Evolutionary conservation across 2,888 invertebrate genomes (phyloP).

Genomic region (Drosophila melanocephala): DNA sequence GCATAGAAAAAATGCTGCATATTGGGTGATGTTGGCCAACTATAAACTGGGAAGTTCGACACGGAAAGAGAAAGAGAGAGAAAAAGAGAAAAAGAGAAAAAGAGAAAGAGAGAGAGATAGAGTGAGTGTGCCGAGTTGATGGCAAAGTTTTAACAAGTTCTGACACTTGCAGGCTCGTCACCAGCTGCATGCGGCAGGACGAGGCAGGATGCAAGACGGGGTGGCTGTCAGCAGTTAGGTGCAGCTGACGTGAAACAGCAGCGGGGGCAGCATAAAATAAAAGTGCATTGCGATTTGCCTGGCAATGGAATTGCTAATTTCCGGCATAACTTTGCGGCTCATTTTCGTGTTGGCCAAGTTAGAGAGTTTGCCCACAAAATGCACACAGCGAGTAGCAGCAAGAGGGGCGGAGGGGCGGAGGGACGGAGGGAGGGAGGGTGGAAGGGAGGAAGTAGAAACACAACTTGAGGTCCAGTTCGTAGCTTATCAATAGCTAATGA

Average conservation of each 20-base stretch:
- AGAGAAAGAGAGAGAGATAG: neutral
- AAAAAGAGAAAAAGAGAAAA: neutral
- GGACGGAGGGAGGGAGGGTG: neutral
- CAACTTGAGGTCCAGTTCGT: constrained; percentile 15
- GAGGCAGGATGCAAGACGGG: neutral
- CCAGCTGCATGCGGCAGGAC: neutral
- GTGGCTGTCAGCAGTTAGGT: constrained; percentile 21
- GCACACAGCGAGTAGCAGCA: constrained; percentile 11
- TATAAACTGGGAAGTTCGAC: constrained; percentile 9
- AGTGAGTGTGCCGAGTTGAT: constrained; percentile 57
- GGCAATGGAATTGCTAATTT: constrained; percentile 80
- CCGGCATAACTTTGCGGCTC: constrained; percentile 74
- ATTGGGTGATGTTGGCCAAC: constrained; percentile 11
- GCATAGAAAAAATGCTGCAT: constrained; percentile 22
- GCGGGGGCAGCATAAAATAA: constrained; percentile 48
- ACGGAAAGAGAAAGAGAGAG: neutral
- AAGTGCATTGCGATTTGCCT: constrained; percentile 68
- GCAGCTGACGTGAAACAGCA: constrained; percentile 53
- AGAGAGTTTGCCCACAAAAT: constrained; percentile 43
- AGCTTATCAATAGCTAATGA: constrained; percentile 62
- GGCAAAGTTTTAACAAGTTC: constrained; percentile 82
- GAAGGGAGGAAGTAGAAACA: neutral
- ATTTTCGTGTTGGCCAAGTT: constrained; percentile 45
- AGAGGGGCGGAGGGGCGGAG: neutral
- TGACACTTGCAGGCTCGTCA: constrained; percentile 73